Base-by-base conservation (phyloP, 2,113 vertebrate genomes). In the Hypocryptadius cinnamomeus region DNA sequence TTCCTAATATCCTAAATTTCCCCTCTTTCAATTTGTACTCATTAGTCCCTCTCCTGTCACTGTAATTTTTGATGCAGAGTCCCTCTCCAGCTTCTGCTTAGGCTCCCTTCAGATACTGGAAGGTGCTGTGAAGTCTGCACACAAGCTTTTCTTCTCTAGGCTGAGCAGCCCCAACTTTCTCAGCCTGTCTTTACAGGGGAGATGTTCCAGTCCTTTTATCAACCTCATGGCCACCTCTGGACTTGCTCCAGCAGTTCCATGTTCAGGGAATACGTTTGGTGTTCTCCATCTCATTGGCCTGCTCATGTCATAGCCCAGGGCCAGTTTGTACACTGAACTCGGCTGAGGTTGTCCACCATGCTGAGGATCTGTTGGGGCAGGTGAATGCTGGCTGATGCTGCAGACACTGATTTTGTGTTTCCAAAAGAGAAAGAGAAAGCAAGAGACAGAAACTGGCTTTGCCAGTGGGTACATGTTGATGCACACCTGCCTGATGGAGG, bases 291-390 rank as follows among this genome's bases (percentile, higher is more conserved):
- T 68, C 48, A 2, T 11, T 2, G 0, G 2, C 16, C 27, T 2
- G 3, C 9, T 76, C 30, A 3, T 48, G 3, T 45, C 1, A 0
- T 30, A 63, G n/a, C 40, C 63, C 14, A 22, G 54, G 42, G n/a
- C 28, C 33, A 18, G 16, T 77, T 40, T 48, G 13, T 64, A 31
- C 35, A 3, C 30, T 47, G n/a, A 27, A 18, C 57, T 72, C 51
- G 5, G 7, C 47, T 79, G 60, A 83, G 30, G 24, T n/a, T 93
- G 82, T 20, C 83, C 33, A 10, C 50, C 25, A 10, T 0, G 1
- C 11, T 54, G 59, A 40, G 70, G 68, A 48, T 17, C 17, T 76
- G 6, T 37, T 83, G 42, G 40, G 23, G 20, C 23, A 57, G 25
- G 27, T 7, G 9, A 12, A 5, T 83, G 12, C 22, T 83, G 64